These are phyloP conservation scores for Hydrozoanthus tunicans DNA, from an alignment of 64 coral and sea anemone species.

Conservation along the genomic window DNA sequence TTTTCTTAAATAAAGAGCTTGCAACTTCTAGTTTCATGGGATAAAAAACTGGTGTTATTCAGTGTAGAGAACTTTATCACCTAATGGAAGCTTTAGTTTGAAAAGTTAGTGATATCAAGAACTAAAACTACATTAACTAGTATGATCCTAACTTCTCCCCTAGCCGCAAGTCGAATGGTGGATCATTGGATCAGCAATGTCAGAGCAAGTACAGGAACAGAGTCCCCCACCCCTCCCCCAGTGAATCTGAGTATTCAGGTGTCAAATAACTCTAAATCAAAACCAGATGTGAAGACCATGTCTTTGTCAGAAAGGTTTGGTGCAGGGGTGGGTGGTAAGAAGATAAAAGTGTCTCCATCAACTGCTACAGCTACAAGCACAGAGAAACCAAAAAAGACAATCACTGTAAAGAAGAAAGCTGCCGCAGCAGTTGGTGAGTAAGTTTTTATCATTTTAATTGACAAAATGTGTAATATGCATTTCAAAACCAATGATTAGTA, in stretches of 20 bases:
- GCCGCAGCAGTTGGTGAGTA: conserved; percentile 22
- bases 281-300: conserved; percentile 37
- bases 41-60: no score
- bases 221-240: conserved; percentile 22
- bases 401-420: conserved; percentile 70
- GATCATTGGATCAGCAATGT: conserved; percentile 87
- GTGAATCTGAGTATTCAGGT: conserved; percentile 68
- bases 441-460: no score
- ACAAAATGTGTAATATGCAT: no score
- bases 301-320: conserved; percentile 72
- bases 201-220: conserved; percentile 46
- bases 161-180: conserved; percentile 89
- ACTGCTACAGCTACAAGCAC: conserved; percentile 24
- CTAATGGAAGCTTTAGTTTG: no score
- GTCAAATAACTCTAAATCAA: conserved; percentile 39
- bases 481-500: no score
- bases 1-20: no score
- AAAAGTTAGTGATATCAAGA: not conserved
- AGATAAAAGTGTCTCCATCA: conserved; percentile 16
- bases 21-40: no score
- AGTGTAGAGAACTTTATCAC: no score
- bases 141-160: not conserved
- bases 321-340: conserved; percentile 6
- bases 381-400: conserved; percentile 60
- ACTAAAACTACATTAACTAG: not conserved